These are phyloP conservation scores for Micronycteris hirsuta DNA, from an alignment of 2,113 vertebrate genomes.

Conservation along the genomic window DNA sequence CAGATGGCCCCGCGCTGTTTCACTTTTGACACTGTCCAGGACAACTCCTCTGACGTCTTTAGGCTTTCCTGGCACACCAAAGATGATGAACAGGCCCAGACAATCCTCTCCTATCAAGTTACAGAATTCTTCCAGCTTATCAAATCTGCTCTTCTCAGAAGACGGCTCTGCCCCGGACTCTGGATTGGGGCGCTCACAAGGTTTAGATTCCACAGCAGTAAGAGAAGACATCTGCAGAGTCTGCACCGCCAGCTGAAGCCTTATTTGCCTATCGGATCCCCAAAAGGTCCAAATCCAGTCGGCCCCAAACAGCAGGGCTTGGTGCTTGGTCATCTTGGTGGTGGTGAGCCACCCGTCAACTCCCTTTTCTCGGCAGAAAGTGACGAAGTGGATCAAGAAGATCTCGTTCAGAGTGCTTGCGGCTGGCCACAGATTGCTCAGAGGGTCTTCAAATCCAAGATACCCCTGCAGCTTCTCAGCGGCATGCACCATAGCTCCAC, in stretches of 20 bases:
- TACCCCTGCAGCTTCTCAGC: slow-evolving; percentile 74
- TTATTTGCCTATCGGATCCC: slow-evolving; percentile 65
- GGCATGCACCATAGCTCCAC: slow-evolving; percentile 52
- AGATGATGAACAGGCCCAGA: slow-evolving; percentile 71
- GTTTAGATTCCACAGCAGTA: fast-evolving
- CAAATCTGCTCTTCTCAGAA: slow-evolving; percentile 52
- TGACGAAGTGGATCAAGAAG: slow-evolving; percentile 77
- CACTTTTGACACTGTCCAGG: slow-evolving; percentile 67
- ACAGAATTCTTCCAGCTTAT: slow-evolving; percentile 76
- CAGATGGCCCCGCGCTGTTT: not conserved
- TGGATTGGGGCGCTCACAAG: not conserved
- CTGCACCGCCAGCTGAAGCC: slow-evolving; percentile 68
- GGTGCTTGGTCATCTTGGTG: slow-evolving; percentile 77
- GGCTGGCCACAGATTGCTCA: slow-evolving; percentile 67
- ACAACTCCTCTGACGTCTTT: slow-evolving; percentile 69
- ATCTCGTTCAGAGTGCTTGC: slow-evolving; percentile 62
- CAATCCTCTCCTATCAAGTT: slow-evolving; percentile 72
- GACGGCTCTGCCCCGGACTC: not conserved
- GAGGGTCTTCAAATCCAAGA: slow-evolving; percentile 76
- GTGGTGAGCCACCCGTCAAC: slow-evolving; percentile 53
- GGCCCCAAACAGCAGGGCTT: slow-evolving; percentile 66
- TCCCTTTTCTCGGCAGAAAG: slow-evolving; percentile 71
- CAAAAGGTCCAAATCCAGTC: slow-evolving; percentile 77
- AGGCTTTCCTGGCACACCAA: slow-evolving; percentile 73
- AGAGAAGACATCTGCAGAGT: slow-evolving; percentile 57